Percentiles rank a stretch among this genome's conserved stretches.
These are phyloP conservation scores for Falco berigora DNA, from an alignment of 2,797 vertebrate species.

Conservation along the genomic window DNA sequence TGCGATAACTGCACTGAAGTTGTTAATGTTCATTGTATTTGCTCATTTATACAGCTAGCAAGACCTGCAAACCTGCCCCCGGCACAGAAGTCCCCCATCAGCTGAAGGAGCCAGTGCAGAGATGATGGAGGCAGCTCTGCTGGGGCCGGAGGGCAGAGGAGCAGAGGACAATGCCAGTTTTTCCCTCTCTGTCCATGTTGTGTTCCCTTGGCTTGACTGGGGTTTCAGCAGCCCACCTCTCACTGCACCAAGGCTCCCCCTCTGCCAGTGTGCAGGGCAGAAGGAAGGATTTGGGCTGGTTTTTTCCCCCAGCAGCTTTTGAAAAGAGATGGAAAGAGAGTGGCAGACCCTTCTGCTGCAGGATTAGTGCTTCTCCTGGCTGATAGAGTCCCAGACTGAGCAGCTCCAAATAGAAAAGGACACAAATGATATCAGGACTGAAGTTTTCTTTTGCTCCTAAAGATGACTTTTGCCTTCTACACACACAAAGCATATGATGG, in stretches of 20 bases:
- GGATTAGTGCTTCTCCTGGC: not conserved
- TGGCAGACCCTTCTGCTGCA: not conserved
- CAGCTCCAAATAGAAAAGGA: not conserved
- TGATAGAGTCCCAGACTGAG: not conserved
- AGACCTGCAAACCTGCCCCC: not conserved
- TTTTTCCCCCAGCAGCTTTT: not conserved
- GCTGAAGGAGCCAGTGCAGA: accelerated
- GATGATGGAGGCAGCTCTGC: accelerated
- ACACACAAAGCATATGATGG: not conserved
- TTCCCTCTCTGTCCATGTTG: accelerated
- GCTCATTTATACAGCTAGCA: not conserved
- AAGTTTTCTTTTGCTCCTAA: not conserved
- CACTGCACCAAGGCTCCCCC: too few species aligned
- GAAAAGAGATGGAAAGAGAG: not conserved
- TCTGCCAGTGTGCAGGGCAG: not conserved
- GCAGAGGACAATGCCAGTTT: not conserved
- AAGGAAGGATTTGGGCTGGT: not conserved
- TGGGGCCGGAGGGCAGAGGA: not conserved
- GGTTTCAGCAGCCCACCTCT: not conserved
- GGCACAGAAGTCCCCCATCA: accelerated
- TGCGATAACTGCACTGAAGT: not conserved
- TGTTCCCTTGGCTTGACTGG: accelerated
- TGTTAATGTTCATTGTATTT: not conserved
- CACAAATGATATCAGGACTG: too few species aligned
- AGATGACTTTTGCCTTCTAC: not conserved